Conservation (phyloP, 2,888 invertebrate species). For the Drosophila borealis region DNA sequence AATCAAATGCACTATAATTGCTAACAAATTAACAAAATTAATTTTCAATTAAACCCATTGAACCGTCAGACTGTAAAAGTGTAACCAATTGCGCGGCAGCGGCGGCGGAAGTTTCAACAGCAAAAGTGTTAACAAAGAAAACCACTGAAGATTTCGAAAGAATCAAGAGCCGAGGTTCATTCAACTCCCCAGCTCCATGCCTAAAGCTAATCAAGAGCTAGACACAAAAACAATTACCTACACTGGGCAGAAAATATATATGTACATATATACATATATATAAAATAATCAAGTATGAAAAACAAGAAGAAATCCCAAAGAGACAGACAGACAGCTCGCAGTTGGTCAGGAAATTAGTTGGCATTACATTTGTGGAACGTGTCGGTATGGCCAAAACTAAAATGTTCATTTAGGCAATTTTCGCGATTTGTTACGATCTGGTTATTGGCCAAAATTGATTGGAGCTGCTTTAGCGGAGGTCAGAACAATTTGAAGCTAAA, state of each 20-base stretch:
- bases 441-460: slow-evolving; percentile 39
- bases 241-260: slow-evolving; percentile 4
- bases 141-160: slow-evolving; percentile 56
- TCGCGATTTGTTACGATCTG: slow-evolving; percentile 39
- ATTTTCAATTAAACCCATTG: slow-evolving; percentile 56
- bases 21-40: slow-evolving; percentile 64
- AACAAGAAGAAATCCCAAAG: not conserved
- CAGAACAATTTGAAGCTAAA: slow-evolving; percentile 18
- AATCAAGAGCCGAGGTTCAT: slow-evolving; percentile 48
- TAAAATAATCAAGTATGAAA: slow-evolving; percentile 3
- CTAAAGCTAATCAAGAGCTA: slow-evolving; percentile 50
- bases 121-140: slow-evolving; percentile 37
- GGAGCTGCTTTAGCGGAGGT: slow-evolving; percentile 30
- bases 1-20: slow-evolving; percentile 63
- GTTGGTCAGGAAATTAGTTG: slow-evolving; percentile 47
- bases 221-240: slow-evolving; percentile 50
- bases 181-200: slow-evolving; percentile 42
- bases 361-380: slow-evolving; percentile 48
- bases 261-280: not conserved
- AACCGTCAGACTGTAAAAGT: slow-evolving; percentile 41
- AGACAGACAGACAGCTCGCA: slow-evolving; percentile 13
- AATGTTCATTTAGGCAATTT: slow-evolving; percentile 33
- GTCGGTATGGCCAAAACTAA: slow-evolving; percentile 30
- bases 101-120: slow-evolving; percentile 54
- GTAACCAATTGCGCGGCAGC: slow-evolving; percentile 51